Evolutionary conservation across 2,797 vertebrate species (phyloP).

Genomic region (Epinephelus malabaricus): DNA sequence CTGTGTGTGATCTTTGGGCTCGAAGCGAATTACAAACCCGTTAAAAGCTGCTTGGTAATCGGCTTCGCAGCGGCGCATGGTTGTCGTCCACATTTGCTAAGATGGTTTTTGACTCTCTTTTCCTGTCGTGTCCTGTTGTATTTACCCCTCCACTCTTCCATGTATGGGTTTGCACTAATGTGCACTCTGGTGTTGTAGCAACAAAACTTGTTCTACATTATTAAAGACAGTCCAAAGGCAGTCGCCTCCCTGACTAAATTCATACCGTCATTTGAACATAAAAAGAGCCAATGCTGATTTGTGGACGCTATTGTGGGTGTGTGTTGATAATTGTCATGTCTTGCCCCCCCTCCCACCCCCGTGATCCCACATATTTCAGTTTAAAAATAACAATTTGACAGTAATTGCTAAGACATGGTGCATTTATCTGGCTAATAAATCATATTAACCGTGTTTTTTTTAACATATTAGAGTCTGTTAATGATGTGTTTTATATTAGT

Average conservation of each 20-base stretch:
- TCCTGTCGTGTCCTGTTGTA: slow-evolving; percentile 33
- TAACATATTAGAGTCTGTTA: background rate
- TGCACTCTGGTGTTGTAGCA: slow-evolving; percentile 26
- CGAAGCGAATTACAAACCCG: background rate
- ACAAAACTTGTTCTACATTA: slow-evolving; percentile 50
- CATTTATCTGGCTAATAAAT: background rate
- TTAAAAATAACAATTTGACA: background rate
- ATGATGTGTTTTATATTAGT: slow-evolving; percentile 3
- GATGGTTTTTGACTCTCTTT: background rate
- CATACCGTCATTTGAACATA: background rate
- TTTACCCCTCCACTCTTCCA: slow-evolving; percentile 18
- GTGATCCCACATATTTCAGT: slow-evolving; percentile 10
- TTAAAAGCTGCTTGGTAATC: slow-evolving; percentile 19
- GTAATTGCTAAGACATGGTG: background rate
- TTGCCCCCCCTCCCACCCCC: background rate
- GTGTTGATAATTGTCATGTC: background rate
- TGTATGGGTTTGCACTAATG: slow-evolving; percentile 34
- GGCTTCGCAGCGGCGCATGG: background rate
- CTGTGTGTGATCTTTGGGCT: slow-evolving; percentile 47
- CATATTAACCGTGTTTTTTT: background rate
- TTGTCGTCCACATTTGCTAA: slow-evolving; percentile 12
- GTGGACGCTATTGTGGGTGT: background rate
- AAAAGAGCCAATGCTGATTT: background rate
- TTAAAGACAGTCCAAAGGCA: background rate
- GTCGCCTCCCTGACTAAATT: background rate